Conservation (phyloP, 2,113 vertebrate genomes). For the Seriola aureovittata region DNA sequence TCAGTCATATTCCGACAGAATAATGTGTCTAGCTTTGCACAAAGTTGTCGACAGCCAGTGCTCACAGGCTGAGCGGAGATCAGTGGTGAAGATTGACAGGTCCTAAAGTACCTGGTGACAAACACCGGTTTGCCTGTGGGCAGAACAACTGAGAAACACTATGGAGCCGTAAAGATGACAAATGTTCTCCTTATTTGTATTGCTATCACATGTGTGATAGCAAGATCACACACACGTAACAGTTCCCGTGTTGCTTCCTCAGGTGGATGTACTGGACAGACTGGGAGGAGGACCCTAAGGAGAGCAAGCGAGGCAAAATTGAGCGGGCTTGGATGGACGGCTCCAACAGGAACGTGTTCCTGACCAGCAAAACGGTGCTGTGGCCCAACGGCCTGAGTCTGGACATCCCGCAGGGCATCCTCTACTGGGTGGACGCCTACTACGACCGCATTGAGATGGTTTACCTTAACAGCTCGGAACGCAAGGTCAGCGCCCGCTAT, state of each 20-base stretch:
- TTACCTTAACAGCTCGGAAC: conserved; percentile 91
- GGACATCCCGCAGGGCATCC: conserved; percentile 92
- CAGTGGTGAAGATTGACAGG: conserved; percentile 35
- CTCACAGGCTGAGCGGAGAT: conserved; percentile 4
- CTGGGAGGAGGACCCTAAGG: conserved; percentile 99
- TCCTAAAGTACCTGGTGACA: conserved; percentile 35
- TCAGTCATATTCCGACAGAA: conserved; percentile 35
- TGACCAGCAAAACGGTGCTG: conserved; percentile 95
- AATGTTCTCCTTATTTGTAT: background rate
- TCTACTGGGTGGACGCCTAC: conserved; percentile 99
- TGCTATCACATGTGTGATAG: background rate
- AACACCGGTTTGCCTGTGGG: conserved; percentile 25
- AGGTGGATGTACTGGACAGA: conserved; percentile 99
- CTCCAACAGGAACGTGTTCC: conserved; percentile 92
- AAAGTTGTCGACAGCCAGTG: conserved; percentile 3
- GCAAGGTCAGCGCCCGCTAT: conserved; percentile 85
- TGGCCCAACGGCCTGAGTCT: conserved; percentile 98
- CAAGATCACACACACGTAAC: background rate
- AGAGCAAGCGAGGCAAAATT: conserved; percentile 95
- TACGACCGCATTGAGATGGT: conserved; percentile 98
- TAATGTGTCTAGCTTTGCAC: background rate
- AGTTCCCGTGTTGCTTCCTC: conserved; percentile 12
- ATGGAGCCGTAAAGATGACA: background rate
- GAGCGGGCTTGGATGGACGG: conserved; percentile 99
- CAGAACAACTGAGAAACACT: conserved; percentile 19